Percentiles rank a stretch among this genome's conserved stretches.
These are phyloP conservation scores for Macrophya annulata DNA, from an alignment of 2,888 invertebrate species.

Conservation along the genomic window DNA sequence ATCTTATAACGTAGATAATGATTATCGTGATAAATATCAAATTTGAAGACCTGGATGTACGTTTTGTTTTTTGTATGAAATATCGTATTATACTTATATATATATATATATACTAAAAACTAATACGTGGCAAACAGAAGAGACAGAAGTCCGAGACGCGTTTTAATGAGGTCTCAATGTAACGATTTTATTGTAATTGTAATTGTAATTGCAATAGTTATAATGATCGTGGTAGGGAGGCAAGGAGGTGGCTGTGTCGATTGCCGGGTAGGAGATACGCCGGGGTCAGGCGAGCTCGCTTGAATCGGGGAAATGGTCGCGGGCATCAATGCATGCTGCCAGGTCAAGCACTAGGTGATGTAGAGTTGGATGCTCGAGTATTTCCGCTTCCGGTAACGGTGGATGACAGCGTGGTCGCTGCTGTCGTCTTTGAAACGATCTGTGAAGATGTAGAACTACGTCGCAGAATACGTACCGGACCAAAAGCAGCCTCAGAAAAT, in stretches of 20 bases:
- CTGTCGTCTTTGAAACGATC: constrained; percentile 91
- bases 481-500: constrained; percentile 93
- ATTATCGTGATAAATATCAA: not conserved
- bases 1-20: too few relatives aligned
- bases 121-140: constrained; percentile 36
- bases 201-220: constrained; percentile 78
- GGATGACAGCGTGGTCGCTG: constrained; percentile 94
- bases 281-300: constrained; percentile 85
- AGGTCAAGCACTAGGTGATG: constrained; percentile 91
- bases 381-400: constrained; percentile 91
- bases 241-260: constrained; percentile 72
- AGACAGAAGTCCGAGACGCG: constrained; percentile 67
- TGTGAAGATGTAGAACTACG: constrained; percentile 93
- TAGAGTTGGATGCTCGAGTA: constrained; percentile 91
- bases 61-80: not conserved
- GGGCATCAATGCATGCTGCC: constrained; percentile 91
- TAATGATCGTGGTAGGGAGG: constrained; percentile 76
- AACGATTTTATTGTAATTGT: constrained; percentile 75
- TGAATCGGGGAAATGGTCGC: constrained; percentile 85
- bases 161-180: constrained; percentile 78
- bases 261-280: constrained; percentile 80
- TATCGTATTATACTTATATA: too few relatives aligned
- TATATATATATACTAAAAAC: not conserved
- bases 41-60: not conserved
- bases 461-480: constrained; percentile 97